Evolutionary conservation across 2,797 vertebrate species (phyloP).

Genomic region (Pygocentrus nattereri): DNA sequence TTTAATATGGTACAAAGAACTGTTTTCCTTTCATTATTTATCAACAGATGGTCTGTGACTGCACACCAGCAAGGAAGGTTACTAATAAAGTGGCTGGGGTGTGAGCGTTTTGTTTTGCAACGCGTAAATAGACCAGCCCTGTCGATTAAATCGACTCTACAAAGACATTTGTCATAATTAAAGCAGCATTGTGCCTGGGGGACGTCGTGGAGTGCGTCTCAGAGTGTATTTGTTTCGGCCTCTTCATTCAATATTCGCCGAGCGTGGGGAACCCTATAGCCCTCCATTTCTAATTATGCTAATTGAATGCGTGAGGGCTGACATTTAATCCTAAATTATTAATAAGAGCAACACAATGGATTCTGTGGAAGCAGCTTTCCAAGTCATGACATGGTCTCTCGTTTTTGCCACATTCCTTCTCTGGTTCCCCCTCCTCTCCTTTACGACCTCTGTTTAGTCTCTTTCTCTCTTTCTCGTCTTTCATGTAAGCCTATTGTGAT

Average conservation of each 20-base stretch:
- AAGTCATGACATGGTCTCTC: slow-evolving; percentile 60
- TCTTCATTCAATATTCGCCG: slow-evolving; percentile 49
- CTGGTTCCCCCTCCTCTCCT: slow-evolving; percentile 39
- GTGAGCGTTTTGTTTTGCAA: slow-evolving; percentile 12
- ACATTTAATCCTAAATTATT: slow-evolving; percentile 83
- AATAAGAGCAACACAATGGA: slow-evolving; percentile 77
- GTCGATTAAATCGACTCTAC: slow-evolving; percentile 58
- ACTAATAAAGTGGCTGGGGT: not conserved
- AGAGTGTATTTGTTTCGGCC: slow-evolving; percentile 53
- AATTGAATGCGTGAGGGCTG: slow-evolving; percentile 77
- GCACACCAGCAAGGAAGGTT: not conserved
- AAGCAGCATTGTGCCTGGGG: slow-evolving; percentile 59
- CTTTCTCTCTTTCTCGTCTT: slow-evolving; percentile 38
- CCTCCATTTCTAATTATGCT: slow-evolving; percentile 80
- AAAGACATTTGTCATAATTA: slow-evolving; percentile 77
- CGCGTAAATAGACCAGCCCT: slow-evolving; percentile 41
- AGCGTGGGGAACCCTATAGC: slow-evolving; percentile 76
- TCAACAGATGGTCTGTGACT: not conserved
- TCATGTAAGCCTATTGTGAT: slow-evolving; percentile 52
- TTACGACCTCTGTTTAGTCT: slow-evolving; percentile 63
- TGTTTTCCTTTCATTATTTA: not conserved
- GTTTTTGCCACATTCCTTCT: slow-evolving; percentile 16
- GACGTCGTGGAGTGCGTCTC: slow-evolving; percentile 38
- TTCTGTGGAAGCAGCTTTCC: slow-evolving; percentile 66
- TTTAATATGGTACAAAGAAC: no score